A percentile compares a stretch with the other conserved stretches of the same genome.
Conservation (phyloP, 2,113 vertebrate genomes). For the Apteryx owenii region DNA sequence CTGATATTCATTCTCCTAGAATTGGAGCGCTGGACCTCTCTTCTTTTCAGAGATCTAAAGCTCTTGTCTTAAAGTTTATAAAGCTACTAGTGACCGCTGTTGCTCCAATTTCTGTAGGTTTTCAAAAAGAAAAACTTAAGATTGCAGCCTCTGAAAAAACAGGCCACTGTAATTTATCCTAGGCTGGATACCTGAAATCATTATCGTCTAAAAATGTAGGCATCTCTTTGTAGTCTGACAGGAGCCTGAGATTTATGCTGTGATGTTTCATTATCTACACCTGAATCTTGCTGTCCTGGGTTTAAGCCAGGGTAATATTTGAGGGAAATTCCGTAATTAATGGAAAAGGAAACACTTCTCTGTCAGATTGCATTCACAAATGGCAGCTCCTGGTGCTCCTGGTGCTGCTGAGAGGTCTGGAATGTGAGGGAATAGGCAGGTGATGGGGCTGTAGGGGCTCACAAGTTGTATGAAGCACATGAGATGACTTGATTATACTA, state of each 20-base stretch:
- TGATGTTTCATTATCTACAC: conserved; percentile 43
- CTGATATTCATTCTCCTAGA: conserved; percentile 23
- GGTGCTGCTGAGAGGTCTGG: not conserved
- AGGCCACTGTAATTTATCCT: conserved; percentile 22
- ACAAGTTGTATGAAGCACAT: not conserved
- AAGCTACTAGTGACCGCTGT: conserved; percentile 16
- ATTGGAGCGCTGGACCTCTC: not conserved
- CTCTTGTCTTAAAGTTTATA: conserved; percentile 53
- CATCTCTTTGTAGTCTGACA: conserved; percentile 50
- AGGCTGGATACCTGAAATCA: conserved; percentile 14
- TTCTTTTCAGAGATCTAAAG: conserved; percentile 52
- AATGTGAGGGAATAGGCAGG: not conserved
- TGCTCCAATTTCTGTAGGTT: conserved; percentile 37
- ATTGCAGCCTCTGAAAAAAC: not conserved
- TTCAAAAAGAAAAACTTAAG: conserved; percentile 18
- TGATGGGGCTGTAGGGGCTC: not conserved
- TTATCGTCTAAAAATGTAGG: conserved; percentile 40
- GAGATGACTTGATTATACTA: not conserved
- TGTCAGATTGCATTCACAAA: not conserved
- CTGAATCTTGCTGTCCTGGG: conserved; percentile 56
- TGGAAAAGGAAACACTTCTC: not conserved
- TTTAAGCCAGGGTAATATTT: conserved; percentile 13
- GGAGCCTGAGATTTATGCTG: conserved; percentile 22
- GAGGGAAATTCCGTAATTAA: conserved; percentile 17
- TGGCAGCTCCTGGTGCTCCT: not conserved